Evolutionary conservation across 2,888 invertebrate genomes (phyloP).

Genomic region (Nemurella pictetii): DNA sequence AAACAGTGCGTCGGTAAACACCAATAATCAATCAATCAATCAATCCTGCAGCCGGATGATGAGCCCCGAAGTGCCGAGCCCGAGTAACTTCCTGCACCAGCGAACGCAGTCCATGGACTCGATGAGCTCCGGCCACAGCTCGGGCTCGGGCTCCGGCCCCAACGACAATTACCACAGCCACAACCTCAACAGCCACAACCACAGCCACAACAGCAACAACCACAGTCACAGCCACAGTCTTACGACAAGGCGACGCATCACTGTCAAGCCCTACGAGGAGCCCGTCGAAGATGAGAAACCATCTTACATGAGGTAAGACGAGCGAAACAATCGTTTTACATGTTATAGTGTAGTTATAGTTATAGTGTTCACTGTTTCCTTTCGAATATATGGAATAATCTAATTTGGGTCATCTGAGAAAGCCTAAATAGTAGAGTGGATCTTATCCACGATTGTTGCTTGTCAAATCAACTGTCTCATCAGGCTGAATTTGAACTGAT

Average conservation of each 20-base stretch:
- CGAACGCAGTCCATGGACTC: conserved; percentile 48
- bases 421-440: not conserved
- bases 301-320: conserved; percentile 46
- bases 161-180: conserved; percentile 9
- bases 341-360: too few species aligned
- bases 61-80: conserved; percentile 45
- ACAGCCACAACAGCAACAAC: not conserved
- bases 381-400: not conserved
- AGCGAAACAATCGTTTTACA: too few species aligned
- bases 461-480: not conserved
- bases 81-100: conserved; percentile 42
- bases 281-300: conserved; percentile 45
- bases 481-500: not conserved
- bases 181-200: not conserved
- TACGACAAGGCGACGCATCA: conserved; percentile 41
- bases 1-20: too few species aligned
- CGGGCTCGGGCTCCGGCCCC: conserved; percentile 44
- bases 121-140: conserved; percentile 48
- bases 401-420: not conserved
- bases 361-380: too few species aligned
- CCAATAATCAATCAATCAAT: too few species aligned
- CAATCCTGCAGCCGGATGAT: conserved; percentile 46
- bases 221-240: not conserved
- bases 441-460: not conserved
- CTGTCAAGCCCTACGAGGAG: conserved; percentile 48